Evolutionary conservation across 2,888 invertebrate genomes (phyloP).

Genomic region (Sceliomorpha sp.): DNA sequence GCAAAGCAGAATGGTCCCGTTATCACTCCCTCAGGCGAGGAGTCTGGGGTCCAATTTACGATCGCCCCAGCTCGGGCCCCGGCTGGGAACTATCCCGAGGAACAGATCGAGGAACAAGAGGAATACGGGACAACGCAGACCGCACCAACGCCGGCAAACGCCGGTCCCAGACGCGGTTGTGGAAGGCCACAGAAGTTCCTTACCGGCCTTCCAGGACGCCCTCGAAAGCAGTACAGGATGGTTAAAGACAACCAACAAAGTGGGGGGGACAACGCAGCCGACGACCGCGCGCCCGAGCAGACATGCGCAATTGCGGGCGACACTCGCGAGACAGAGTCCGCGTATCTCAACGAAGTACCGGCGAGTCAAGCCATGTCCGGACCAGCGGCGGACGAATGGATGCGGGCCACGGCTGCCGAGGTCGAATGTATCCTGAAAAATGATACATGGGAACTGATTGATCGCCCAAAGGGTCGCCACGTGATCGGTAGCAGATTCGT

Average conservation of each 20-base stretch:
- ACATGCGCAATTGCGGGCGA: too few relatives aligned
- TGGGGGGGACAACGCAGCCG: too few relatives aligned
- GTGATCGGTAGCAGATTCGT: constrained; percentile 14
- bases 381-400: constrained; percentile 48
- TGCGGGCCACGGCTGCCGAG: constrained; percentile 17
- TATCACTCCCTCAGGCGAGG: constrained; percentile 2
- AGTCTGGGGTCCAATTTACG: not conserved
- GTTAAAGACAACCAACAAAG: too few relatives aligned
- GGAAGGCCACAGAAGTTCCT: constrained; percentile 19
- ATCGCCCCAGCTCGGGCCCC: too few relatives aligned
- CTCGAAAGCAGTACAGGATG: constrained; percentile 12
- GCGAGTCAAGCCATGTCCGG: constrained; percentile 30
- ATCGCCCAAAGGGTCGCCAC: not conserved
- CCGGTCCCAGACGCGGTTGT: constrained; percentile 14
- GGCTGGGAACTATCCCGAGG: too few relatives aligned
- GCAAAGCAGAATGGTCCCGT: not conserved
- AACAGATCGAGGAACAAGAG: too few relatives aligned
- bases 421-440: constrained; percentile 12
- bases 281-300: too few relatives aligned
- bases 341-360: constrained; percentile 20
- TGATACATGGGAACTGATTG: constrained; percentile 11
- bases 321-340: not conserved
- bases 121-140: too few relatives aligned
- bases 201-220: constrained; percentile 23
- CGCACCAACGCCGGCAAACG: too few relatives aligned